Evolutionary conservation across 2,888 invertebrate species (phyloP).

Genomic region (Drosophila suboccidentalis): DNA sequence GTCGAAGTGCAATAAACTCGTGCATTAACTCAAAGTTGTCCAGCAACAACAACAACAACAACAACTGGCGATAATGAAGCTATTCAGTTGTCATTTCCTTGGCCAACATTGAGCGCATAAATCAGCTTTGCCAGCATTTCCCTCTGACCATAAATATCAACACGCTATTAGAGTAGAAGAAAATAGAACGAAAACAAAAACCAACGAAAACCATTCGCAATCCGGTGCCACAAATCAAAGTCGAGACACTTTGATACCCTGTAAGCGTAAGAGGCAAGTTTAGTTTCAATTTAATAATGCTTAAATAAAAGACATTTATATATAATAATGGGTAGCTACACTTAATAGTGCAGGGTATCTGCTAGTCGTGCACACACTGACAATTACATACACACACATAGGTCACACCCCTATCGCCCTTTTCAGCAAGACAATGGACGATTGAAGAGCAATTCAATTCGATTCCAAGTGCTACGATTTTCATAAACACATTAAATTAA

Average conservation of each 20-base stretch:
- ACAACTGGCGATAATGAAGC: conserved; percentile 70
- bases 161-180: conserved; percentile 35
- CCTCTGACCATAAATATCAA: conserved; percentile 67
- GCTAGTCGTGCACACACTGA: background rate
- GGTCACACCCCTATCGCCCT: conserved; percentile 26
- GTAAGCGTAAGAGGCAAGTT: background rate
- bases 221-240: conserved; percentile 55
- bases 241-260: conserved; percentile 21
- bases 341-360: background rate
- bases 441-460: conserved; percentile 56
- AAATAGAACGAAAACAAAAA: background rate
- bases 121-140: conserved; percentile 59
- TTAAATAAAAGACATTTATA: background rate
- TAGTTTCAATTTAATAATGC: background rate
- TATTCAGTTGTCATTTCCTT: conserved; percentile 79
- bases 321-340: background rate
- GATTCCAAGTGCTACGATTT: conserved; percentile 70
- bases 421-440: conserved; percentile 56
- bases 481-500: conserved; percentile 84
- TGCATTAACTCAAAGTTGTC: conserved; percentile 40
- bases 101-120: conserved; percentile 60
- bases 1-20: conserved; percentile 79
- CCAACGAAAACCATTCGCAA: conserved; percentile 15
- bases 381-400: background rate
- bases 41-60: conserved; percentile 8